These are phyloP conservation scores for Tursiops truncatus DNA, from an alignment of 2,113 vertebrate genomes.

Conservation along the genomic window DNA sequence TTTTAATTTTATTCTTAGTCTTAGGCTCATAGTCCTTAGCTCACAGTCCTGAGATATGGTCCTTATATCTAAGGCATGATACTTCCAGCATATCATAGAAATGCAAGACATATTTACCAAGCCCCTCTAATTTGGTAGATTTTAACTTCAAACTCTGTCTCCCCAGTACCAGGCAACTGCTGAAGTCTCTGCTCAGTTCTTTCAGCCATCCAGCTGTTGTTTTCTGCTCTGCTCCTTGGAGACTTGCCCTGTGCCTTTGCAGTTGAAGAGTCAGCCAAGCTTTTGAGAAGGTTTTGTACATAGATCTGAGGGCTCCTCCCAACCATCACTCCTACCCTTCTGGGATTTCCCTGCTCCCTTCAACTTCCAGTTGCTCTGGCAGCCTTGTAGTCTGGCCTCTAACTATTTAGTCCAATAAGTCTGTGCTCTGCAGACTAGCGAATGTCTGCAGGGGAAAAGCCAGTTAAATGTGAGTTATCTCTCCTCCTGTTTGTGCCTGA, in stretches of 20 bases:
- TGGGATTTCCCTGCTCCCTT: not conserved
- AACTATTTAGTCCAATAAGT: not conserved
- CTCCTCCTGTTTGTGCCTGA: not conserved
- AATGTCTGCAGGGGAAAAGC: not conserved
- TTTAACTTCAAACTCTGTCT: not conserved
- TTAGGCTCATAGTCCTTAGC: not conserved
- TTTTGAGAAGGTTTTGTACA: slow-evolving; percentile 30
- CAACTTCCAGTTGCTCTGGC: not conserved
- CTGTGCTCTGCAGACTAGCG: not conserved
- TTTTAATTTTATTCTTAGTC: not conserved
- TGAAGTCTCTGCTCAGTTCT: not conserved
- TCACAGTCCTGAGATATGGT: not conserved
- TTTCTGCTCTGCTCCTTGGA: slow-evolving; percentile 46
- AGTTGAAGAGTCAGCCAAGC: slow-evolving; percentile 36
- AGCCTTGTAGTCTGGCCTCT: not conserved
- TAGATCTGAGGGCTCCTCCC: not conserved
- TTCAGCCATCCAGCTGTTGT: not conserved
- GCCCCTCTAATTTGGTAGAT: not conserved
- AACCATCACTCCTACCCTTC: not conserved
- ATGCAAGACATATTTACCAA: not conserved
- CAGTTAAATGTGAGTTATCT: not conserved
- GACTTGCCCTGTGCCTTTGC: slow-evolving; percentile 11
- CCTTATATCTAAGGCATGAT: not conserved
- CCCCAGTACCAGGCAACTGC: not conserved
- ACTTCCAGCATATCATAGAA: not conserved